Conservation (phyloP, 2,113 vertebrate genomes). For the Phylloscopus whistleri region DNA sequence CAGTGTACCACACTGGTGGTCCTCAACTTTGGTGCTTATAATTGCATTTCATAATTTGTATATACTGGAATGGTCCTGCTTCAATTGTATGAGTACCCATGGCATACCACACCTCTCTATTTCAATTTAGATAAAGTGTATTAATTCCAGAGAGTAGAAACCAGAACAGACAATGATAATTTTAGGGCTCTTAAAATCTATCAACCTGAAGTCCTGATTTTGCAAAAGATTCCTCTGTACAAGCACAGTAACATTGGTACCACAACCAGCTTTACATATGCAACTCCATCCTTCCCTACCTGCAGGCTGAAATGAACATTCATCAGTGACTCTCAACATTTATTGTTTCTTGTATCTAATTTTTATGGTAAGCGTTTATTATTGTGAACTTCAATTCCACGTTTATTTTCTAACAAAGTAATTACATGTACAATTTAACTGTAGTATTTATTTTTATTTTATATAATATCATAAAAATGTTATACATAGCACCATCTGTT, state of each 20-base stretch:
- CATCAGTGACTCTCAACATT: constrained; percentile 20
- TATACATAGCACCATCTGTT: constrained; percentile 74
- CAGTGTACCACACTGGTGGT: not conserved
- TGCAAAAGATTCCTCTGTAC: not conserved
- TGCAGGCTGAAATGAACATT: constrained; percentile 39
- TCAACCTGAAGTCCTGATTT: not conserved
- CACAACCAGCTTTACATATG: not conserved
- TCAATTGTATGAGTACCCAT: not conserved
- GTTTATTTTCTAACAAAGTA: constrained; percentile 46
- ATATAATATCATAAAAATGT: constrained; percentile 66
- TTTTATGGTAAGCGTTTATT: constrained; percentile 51
- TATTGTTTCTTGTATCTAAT: not conserved
- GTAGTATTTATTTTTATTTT: constrained; percentile 60
- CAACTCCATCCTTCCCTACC: constrained; percentile 1
- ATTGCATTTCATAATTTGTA: not conserved
- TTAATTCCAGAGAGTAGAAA: not conserved
- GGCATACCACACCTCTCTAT: not conserved
- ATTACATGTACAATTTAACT: constrained; percentile 58
- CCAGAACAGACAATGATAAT: not conserved
- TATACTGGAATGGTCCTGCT: not conserved
- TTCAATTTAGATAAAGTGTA: not conserved
- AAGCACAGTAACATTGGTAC: not conserved
- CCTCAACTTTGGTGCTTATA: not conserved
- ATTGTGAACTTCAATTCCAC: constrained; percentile 41
- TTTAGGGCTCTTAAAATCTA: not conserved